Conservation (phyloP, 2,113 vertebrate species). For the Xyliphius kryptos region DNA sequence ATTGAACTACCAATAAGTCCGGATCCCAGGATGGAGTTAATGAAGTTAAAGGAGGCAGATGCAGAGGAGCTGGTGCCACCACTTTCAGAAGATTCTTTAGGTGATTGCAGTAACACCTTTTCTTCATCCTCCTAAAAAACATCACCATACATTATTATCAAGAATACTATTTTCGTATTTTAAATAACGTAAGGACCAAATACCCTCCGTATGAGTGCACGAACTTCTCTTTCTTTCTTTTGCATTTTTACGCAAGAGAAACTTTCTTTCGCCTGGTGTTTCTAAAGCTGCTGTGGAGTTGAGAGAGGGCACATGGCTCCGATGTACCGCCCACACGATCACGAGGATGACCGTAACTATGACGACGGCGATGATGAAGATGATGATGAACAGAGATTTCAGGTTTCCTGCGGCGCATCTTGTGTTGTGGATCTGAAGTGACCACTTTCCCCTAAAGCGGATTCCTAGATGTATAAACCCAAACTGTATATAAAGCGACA, state of each 20-base stretch:
- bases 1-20: conserved; percentile 77
- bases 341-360: not conserved
- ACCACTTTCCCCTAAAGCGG: not conserved
- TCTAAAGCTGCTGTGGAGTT: too few species aligned
- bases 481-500: not conserved
- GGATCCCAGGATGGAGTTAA: conserved; percentile 92
- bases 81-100: conserved; percentile 42
- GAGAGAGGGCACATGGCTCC: not conserved
- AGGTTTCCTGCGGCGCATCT: not conserved
- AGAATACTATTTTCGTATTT: not conserved
- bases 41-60: conserved; percentile 84
- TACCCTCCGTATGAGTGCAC: conserved; percentile 8
- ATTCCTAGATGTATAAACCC: not conserved
- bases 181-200: too few species aligned
- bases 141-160: not conserved
- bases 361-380: not conserved
- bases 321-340: not conserved
- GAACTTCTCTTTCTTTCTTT: not conserved
- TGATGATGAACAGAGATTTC: not conserved
- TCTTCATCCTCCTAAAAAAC: conserved; percentile 57
- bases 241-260: conserved; percentile 15
- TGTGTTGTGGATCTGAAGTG: not conserved
- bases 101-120: conserved; percentile 60
- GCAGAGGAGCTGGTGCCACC: conserved; percentile 56
- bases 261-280: not conserved